A percentile compares a stretch with the other conserved stretches of the same genome.
These are phyloP conservation scores for Hafferia zeledoni DNA, from an alignment of 2,797 vertebrate species.

Conservation along the genomic window DNA sequence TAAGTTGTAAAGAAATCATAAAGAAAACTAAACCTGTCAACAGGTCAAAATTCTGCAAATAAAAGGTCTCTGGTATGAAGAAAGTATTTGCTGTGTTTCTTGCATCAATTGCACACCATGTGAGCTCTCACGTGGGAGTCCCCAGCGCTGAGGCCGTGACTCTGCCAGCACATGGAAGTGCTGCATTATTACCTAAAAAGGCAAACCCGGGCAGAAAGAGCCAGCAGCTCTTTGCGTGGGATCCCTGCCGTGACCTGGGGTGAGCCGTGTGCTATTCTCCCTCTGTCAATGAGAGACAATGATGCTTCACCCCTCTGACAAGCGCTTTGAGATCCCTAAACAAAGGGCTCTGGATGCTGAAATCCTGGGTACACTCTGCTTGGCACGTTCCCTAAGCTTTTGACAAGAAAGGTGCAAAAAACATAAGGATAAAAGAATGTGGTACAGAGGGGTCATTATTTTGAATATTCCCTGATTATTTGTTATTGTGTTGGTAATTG, in stretches of 20 bases:
- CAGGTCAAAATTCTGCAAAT: not conserved
- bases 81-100: not conserved
- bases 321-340: not conserved
- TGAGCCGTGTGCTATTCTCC: not conserved
- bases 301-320: not conserved
- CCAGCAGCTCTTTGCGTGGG: not conserved
- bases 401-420: not conserved
- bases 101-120: not conserved
- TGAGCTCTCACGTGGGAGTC: not conserved
- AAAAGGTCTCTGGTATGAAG: not conserved
- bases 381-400: not conserved
- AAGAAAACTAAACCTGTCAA: not conserved
- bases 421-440: accelerated
- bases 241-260: not conserved
- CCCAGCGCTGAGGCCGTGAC: not conserved
- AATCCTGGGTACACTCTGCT: not conserved
- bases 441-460: not conserved
- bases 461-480: not conserved
- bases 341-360: not conserved
- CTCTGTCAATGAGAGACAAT: not conserved
- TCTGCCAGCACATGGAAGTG: not conserved
- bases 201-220: not conserved
- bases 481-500: not conserved
- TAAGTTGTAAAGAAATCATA: not conserved
- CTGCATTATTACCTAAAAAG: not conserved